Evolutionary conservation across 2,113 vertebrate genomes (phyloP), one percentile per base, ranked within the genome.

Genomic region (Perognathus longimembris): DNA sequence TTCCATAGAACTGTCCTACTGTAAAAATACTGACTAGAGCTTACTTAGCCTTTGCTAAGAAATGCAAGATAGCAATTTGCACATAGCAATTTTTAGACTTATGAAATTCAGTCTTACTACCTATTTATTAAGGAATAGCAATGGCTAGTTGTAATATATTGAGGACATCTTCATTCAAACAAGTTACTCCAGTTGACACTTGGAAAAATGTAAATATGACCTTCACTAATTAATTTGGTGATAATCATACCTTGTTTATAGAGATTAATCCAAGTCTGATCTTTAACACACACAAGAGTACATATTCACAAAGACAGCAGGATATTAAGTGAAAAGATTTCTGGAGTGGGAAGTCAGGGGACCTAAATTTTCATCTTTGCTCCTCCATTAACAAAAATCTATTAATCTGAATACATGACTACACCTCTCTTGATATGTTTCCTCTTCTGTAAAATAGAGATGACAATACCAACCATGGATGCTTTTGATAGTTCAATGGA

Each of bases 161-260:
- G 71, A 94, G 59, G 50, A 94, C 88, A 90, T 73, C 76, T 76
- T 90, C 89, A 64, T 63, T 93, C 86, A 86, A 82, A 94, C 91
- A 96, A 92, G 74, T 79, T 67, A 71, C 73, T 85, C 30, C 0
- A 91, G n/a, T 32, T 93, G 94, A 91, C 77, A 92, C 45, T 70
- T 36, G 32, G 42, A 54, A 22, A 64, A 94, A 54, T 81, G 86
- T 86, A 93, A 96, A 96, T 87, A 94, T 93, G 74, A 96, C 86
- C 95, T 95, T 86, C n/a, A 73, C 80, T 95, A 96, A 94, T 96
- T 95, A 92, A 96, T 87, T 93, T 89, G 80, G 89, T 89, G 84
- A 91, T 92, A 91, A 84, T 91, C 84, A 92, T 94, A 93, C 84
- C 69, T 75, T 94, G 91, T 94, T 93, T 93, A 88, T 71, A 86